These are phyloP conservation scores for Automeris io DNA, from an alignment of 2,888 invertebrate species.

Conservation along the genomic window DNA sequence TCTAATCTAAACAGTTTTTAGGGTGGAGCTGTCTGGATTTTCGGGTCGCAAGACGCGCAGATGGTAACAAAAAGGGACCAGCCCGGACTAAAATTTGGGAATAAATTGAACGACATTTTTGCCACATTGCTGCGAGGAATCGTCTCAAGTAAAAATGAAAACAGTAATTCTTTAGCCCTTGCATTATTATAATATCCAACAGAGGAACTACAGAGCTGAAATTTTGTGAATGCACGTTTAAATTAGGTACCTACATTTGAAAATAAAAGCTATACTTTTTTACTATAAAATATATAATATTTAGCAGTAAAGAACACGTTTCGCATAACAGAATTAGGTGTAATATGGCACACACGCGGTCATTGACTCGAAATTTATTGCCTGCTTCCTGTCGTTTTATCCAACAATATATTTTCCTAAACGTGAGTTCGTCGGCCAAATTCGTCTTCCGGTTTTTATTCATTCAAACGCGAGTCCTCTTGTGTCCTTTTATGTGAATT, in stretches of 20 bases:
- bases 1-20: conserved; percentile 69
- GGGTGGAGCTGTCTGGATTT: conserved; percentile 76
- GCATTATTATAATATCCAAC: conserved; percentile 1
- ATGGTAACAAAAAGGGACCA: conserved; percentile 73
- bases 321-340: conserved; percentile 48
- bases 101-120: conserved; percentile 76
- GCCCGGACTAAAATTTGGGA: conserved; percentile 66
- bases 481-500: conserved; percentile 17
- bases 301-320: conserved; percentile 29
- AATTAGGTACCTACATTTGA: no score
- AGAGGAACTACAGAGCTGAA: neutral
- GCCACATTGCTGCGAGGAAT: conserved; percentile 53
- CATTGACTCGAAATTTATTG: conserved; percentile 65
- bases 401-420: conserved; percentile 48
- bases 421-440: conserved; percentile 30
- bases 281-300: conserved; percentile 5
- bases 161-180: conserved; percentile 20
- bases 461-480: conserved; percentile 17
- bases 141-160: conserved; percentile 38
- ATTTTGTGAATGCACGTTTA: neutral
- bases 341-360: conserved; percentile 58
- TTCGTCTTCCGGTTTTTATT: conserved; percentile 33
- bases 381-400: conserved; percentile 59
- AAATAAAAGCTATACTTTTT: neutral
- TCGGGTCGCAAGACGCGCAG: conserved; percentile 63